These are phyloP conservation scores for Corythaeola cristata DNA, from an alignment of 2,113 vertebrate species.

Conservation along the genomic window DNA sequence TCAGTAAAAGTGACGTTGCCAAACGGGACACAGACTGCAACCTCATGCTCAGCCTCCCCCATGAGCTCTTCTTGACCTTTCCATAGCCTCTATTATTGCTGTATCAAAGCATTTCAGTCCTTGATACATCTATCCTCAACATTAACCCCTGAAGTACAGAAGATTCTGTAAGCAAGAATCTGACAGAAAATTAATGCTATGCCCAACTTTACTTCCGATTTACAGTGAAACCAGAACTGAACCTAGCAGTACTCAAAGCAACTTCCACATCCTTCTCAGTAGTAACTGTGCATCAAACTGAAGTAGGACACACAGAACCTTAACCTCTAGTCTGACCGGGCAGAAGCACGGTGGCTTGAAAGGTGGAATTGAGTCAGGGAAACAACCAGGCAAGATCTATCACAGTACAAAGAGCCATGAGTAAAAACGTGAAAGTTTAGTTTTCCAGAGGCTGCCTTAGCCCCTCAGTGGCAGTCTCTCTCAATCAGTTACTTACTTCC, in stretches of 20 bases:
- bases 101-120: not conserved
- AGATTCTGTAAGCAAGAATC: not conserved
- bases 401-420: not conserved
- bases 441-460: not conserved
- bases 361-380: not conserved
- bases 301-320: not conserved
- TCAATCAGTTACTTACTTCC: conserved; percentile 79
- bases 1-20: not conserved
- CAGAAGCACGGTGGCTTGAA: not conserved
- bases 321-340: not conserved
- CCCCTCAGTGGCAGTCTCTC: not conserved
- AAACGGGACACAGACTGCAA: not conserved
- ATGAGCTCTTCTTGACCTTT: not conserved
- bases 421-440: not conserved
- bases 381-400: not conserved
- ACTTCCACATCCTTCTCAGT: not conserved
- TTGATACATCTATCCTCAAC: not conserved
- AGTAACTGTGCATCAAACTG: not conserved
- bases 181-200: not conserved
- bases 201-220: not conserved
- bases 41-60: not conserved
- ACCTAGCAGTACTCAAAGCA: not conserved
- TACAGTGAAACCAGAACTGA: not conserved
- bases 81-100: not conserved
- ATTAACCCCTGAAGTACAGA: not conserved